These are phyloP conservation scores for Drosophila yakuba DNA, from an alignment of 1,140 invertebrate genomes.

Conservation along the genomic window DNA sequence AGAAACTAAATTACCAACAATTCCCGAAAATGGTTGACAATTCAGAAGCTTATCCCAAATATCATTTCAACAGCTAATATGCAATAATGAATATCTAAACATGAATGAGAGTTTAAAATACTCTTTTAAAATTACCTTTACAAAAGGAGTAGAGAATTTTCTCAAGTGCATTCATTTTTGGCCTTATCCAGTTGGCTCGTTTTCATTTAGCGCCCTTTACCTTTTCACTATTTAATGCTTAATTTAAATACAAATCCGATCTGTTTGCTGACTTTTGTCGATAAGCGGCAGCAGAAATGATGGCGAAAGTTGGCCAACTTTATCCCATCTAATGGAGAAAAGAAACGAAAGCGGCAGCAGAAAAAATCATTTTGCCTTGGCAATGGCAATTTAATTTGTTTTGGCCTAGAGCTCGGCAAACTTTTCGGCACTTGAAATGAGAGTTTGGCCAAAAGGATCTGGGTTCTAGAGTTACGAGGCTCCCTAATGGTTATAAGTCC, in stretches of 20 bases:
- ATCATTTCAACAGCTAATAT: too few species aligned
- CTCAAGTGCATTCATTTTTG: neutral
- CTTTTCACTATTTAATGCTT: conserved; percentile 65
- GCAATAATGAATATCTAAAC: too few species aligned
- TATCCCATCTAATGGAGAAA: conserved; percentile 2
- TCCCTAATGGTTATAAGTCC: conserved; percentile 15
- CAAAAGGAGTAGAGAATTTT: neutral
- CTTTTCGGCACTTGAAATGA: conserved; percentile 54
- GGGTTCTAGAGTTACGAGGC: conserved; percentile 9
- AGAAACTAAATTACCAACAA: neutral
- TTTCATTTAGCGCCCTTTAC: conserved; percentile 57
- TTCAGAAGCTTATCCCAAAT: neutral
- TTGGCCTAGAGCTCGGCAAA: conserved; percentile 47
- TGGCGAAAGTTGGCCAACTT: conserved; percentile 63
- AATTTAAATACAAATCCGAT: conserved; percentile 80
- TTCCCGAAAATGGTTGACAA: too few species aligned
- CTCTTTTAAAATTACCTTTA: too few species aligned
- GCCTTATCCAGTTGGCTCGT: conserved; percentile 45
- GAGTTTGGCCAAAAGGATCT: conserved; percentile 26
- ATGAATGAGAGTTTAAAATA: too few species aligned
- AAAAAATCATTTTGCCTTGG: conserved; percentile 22
- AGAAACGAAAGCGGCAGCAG: conserved; percentile 5
- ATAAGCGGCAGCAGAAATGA: conserved; percentile 66
- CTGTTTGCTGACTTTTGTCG: conserved; percentile 74
- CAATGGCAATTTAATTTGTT: conserved; percentile 68